phyloP scores from a whole-genome alignment of 2,797 vertebrate species.

The Galago senegalensis region DNA sequence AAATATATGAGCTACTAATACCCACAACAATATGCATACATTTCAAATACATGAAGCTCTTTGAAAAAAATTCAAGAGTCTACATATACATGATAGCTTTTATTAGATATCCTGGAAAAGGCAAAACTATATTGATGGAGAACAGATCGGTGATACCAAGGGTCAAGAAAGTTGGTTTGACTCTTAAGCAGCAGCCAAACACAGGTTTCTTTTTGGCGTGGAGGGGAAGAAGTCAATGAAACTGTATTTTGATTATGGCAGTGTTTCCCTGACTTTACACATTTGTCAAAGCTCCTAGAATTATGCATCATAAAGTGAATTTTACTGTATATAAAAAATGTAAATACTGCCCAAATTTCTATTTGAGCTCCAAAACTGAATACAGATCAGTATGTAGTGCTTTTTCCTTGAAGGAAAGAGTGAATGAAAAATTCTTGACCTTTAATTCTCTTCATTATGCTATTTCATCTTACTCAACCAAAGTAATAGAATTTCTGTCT shows the following conservation, averaged over 20 bases:
- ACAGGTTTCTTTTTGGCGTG: neutral
- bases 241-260: neutral
- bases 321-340: slow-evolving; percentile 9
- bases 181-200: neutral
- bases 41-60: slow-evolving; percentile 18
- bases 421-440: slow-evolving; percentile 39
- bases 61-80: neutral
- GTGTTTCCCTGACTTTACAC: neutral
- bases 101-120: slow-evolving; percentile 1
- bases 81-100: neutral
- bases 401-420: slow-evolving; percentile 17
- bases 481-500: slow-evolving; percentile 46
- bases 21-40: neutral
- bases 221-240: neutral
- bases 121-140: neutral
- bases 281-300: slow-evolving; percentile 35
- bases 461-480: slow-evolving; percentile 45
- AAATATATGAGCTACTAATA: neutral
- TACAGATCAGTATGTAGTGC: neutral
- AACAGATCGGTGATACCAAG: neutral
- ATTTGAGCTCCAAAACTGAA: slow-evolving; percentile 1
- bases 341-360: neutral
- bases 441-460: slow-evolving; percentile 50
- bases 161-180: neutral
- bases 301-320: slow-evolving; percentile 17